Evolutionary conservation across 2,797 vertebrate species (phyloP), one percentile per base, ranked within the genome.

Genomic region (Eremophila alpestris): DNA sequence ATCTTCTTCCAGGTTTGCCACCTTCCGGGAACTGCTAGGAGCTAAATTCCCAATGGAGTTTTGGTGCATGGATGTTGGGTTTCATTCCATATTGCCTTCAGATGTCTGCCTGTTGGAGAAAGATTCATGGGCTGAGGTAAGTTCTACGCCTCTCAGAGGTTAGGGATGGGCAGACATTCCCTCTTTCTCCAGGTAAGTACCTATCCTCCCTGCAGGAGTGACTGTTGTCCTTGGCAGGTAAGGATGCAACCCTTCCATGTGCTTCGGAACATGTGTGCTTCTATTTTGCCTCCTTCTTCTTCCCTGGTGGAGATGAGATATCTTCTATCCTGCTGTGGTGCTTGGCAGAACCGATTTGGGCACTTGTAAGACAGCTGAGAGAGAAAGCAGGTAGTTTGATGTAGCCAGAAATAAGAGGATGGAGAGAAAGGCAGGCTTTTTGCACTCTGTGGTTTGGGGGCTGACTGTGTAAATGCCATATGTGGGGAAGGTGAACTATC

Each of bases 181-280:
- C 14, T 85, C 26, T 30, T 80, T 74, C 43, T 67, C 19, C 40
- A 54, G 20, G 13, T 15, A 2, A 6, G 17, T 49, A 45, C 55
- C 48, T 48, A 8, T 77, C 30, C 9, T 95, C 5, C 34, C 38
- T 74, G 36, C 9, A 79, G 48, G 30, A 54, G 48, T 77, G 55
- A 49, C 9, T 58, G 23, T 9, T 77, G 19, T 9, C 30, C 17
- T 19, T 7, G 5, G 1, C 2, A 4, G 29, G 34, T 2, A 4
- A n/a, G 34, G 16, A 34, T 0, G 0, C 6, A 9, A 23, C 73
- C 16, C 11, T 83, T 73, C 55, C 13, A 4, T 7, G 3, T 49
- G 32, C 29, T 16, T 64, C 34, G 18, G 22, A 71, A 41, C 16
- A 19, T 5, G 8, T 15, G 34, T 76, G 48, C 29, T 58, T 83